phyloP scores from a whole-genome alignment of 2,888 invertebrate species.

The Atrina japonica region DNA sequence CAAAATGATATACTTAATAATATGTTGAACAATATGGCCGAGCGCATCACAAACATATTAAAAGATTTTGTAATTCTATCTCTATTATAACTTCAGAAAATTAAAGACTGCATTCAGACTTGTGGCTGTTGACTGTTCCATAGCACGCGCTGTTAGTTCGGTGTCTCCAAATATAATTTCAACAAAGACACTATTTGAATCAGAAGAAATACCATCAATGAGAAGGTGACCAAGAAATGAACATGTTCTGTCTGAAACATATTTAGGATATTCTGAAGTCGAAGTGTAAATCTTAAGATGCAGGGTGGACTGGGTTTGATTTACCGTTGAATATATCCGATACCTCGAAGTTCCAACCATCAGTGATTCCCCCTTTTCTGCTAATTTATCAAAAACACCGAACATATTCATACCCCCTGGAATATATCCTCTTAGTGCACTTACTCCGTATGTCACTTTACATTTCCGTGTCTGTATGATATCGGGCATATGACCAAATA shows the following conservation, averaged over 20 bases:
- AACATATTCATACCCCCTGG: neutral
- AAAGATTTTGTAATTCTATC: too few relatives aligned
- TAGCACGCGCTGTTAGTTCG: slow-evolving; percentile 3
- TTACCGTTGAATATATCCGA: neutral
- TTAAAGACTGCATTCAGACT: too few relatives aligned
- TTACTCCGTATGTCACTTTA: slow-evolving; percentile 24
- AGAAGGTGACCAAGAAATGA: slow-evolving; percentile 1
- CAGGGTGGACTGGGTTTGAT: neutral
- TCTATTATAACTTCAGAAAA: too few relatives aligned
- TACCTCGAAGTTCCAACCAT: neutral
- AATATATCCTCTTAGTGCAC: neutral
- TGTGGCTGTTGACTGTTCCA: neutral
- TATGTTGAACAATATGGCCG: too few relatives aligned
- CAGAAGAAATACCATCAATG: neutral
- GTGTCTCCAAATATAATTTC: slow-evolving; percentile 18
- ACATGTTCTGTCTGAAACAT: slow-evolving; percentile 5
- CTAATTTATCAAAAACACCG: slow-evolving; percentile 18
- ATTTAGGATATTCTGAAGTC: neutral
- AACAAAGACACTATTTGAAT: neutral
- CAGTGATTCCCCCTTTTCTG: neutral
- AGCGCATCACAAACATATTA: too few relatives aligned
- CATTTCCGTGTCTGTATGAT: slow-evolving; percentile 8
- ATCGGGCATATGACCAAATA: slow-evolving; percentile 16
- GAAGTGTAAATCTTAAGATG: slow-evolving; percentile 8
- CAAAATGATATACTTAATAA: too few relatives aligned